Conservation (phyloP, 2,888 invertebrate genomes). For the Oligia latruncula region DNA sequence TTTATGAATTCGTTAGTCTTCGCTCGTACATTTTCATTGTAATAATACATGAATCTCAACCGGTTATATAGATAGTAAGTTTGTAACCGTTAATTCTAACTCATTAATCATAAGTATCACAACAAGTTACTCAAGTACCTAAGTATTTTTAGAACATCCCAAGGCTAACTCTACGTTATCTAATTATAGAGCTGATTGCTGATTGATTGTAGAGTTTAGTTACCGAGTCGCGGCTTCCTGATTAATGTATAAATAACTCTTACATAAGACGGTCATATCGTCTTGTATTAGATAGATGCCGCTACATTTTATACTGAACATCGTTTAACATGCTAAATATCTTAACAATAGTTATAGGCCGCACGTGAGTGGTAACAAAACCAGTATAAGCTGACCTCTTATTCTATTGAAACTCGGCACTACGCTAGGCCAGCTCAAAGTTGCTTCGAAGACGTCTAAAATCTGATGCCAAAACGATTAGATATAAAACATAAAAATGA, state of each 20-base stretch:
- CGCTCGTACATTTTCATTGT: background rate
- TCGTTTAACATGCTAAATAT: background rate
- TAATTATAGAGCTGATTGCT: background rate
- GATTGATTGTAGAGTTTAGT: background rate
- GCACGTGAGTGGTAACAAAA: background rate
- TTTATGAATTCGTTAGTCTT: background rate
- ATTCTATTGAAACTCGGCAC: background rate
- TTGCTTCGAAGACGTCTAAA: background rate
- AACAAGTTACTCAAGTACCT: background rate
- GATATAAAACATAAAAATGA: background rate
- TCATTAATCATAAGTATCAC: background rate
- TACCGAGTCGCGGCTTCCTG: background rate
- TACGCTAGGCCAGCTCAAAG: background rate
- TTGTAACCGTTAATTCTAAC: background rate
- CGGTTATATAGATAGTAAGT: background rate
- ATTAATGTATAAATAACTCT: background rate
- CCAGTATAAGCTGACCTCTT: background rate
- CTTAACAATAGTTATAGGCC: background rate
- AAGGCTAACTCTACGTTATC: background rate
- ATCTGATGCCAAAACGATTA: background rate
- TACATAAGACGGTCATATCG: background rate
- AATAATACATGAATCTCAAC: background rate
- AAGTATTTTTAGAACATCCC: background rate
- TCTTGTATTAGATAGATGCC: background rate
- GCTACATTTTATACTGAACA: background rate